Conservation (phyloP, 2,888 invertebrate genomes). For the Xestia sexstrigata region DNA sequence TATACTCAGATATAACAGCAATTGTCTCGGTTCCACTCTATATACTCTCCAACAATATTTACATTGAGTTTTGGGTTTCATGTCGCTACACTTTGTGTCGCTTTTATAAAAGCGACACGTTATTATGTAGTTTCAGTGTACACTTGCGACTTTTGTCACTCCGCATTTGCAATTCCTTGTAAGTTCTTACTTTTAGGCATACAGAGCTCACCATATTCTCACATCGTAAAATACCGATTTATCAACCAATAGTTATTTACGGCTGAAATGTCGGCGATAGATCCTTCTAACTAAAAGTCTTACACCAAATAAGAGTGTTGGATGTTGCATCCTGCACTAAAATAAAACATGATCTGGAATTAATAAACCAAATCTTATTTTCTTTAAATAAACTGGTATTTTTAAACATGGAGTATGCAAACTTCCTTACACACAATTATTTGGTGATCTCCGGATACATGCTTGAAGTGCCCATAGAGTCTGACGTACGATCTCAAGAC, state of each 20-base stretch:
- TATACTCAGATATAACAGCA: constrained; percentile 88
- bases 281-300: background rate
- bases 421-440: background rate
- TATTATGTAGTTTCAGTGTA: constrained; percentile 9
- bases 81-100: constrained; percentile 51
- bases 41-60: constrained; percentile 85
- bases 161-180: background rate
- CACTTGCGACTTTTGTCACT: constrained; percentile 17
- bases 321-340: background rate
- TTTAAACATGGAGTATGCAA: background rate
- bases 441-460: constrained; percentile 1
- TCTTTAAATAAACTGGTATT: background rate
- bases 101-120: constrained; percentile 35
- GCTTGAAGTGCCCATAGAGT: background rate
- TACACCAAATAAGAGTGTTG: background rate
- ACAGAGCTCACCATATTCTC: background rate
- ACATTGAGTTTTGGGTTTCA: constrained; percentile 79
- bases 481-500: background rate
- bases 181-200: background rate
- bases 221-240: background rate
- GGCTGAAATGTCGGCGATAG: background rate
- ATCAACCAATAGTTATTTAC: background rate
- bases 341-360: background rate
- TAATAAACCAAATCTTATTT: background rate
- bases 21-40: constrained; percentile 77